These are phyloP conservation scores for Anabas testudineus DNA, from an alignment of 2,797 vertebrate species.

Conservation along the genomic window DNA sequence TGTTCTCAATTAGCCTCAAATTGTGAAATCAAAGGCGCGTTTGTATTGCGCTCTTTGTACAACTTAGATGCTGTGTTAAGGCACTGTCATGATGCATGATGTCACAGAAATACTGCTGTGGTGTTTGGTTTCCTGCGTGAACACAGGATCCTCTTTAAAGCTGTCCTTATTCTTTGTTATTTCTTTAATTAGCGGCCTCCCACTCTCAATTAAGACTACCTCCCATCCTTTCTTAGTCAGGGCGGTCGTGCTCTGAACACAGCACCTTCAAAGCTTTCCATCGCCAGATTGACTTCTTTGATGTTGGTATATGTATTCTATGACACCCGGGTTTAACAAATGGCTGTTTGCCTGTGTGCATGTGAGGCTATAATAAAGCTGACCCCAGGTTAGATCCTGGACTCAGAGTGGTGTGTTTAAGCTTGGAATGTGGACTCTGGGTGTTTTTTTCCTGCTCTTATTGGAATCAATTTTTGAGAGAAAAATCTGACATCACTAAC, in stretches of 20 bases:
- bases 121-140: slow-evolving; percentile 10
- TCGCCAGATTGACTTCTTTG: slow-evolving; percentile 45
- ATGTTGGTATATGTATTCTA: slow-evolving; percentile 50
- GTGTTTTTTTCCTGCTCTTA: slow-evolving; percentile 14
- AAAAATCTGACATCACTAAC: slow-evolving; percentile 47
- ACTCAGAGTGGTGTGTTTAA: slow-evolving; percentile 65
- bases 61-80: slow-evolving; percentile 45
- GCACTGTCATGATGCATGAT: background rate
- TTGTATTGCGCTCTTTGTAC: slow-evolving; percentile 60
- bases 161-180: slow-evolving; percentile 16
- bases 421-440: too few relatives aligned
- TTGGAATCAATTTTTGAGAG: slow-evolving; percentile 31
- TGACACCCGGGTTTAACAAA: slow-evolving; percentile 27
- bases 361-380: slow-evolving; percentile 68
- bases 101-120: slow-evolving; percentile 14
- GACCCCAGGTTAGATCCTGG: slow-evolving; percentile 79
- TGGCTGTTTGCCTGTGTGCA: slow-evolving; percentile 36
- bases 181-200: slow-evolving; percentile 56
- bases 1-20: slow-evolving; percentile 82
- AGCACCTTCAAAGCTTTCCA: slow-evolving; percentile 41
- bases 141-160: slow-evolving; percentile 12
- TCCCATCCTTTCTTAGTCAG: slow-evolving; percentile 30
- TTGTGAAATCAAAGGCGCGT: slow-evolving; percentile 75
- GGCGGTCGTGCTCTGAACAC: background rate
- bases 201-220: slow-evolving; percentile 45